Percentiles rank a stretch among this genome's conserved stretches.
Conservation (phyloP, 1,140 invertebrate species). For the Brachionus manjavacas region DNA sequence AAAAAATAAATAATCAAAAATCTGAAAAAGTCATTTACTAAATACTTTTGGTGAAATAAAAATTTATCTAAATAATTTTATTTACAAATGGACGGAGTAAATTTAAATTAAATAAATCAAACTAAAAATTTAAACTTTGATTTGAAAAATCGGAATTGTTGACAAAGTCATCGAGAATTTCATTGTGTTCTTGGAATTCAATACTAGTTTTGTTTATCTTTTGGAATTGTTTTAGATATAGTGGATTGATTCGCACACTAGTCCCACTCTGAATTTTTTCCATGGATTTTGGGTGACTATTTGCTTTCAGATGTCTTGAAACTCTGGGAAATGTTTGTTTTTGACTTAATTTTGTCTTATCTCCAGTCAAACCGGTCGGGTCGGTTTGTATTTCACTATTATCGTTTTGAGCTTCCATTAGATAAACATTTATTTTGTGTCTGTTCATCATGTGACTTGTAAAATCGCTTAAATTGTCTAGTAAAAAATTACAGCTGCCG, state of each 20-base stretch:
- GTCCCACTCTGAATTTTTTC: neutral
- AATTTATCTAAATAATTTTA: constrained; percentile 12
- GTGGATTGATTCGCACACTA: neutral
- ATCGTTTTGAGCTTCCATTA: neutral
- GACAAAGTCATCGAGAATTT: constrained; percentile 3
- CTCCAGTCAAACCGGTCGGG: neutral
- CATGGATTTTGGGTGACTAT: neutral
- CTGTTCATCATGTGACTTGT: constrained; percentile 13
- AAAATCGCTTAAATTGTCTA: neutral
- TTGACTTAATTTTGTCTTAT: neutral
- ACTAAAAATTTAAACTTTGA: constrained; percentile 30
- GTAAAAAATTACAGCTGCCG: constrained; percentile 16
- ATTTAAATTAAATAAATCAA: neutral
- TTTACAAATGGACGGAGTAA: constrained; percentile 11
- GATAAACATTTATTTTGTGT: constrained; percentile 33
- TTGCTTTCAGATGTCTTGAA: neutral
- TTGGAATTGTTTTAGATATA: constrained; percentile 18
- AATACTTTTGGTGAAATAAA: neutral
- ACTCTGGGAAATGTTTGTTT: neutral
- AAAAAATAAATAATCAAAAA: too few relatives aligned
- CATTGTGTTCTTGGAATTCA: neutral
- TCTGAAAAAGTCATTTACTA: neutral
- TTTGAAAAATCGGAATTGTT: neutral
- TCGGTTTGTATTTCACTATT: neutral
- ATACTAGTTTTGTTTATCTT: neutral